Evolutionary conservation across 2,797 vertebrate species (phyloP).

Genomic region (Bradypus variegatus): DNA sequence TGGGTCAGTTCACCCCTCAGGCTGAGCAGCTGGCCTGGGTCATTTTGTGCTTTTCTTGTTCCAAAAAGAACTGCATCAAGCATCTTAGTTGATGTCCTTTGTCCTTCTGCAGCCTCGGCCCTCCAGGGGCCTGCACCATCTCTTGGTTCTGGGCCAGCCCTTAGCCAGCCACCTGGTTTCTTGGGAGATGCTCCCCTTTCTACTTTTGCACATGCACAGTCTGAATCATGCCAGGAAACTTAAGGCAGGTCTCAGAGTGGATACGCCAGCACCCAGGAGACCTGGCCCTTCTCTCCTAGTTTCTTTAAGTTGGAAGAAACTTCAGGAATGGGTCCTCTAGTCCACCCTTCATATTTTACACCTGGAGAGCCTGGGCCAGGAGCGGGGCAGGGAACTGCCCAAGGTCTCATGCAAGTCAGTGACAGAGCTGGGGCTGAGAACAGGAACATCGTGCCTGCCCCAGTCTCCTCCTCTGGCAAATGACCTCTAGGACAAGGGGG

Average conservation of each 20-base stretch:
- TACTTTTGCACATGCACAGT: neutral
- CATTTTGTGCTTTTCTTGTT: neutral
- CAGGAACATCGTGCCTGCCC: fast-evolving
- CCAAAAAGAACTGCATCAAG: neutral
- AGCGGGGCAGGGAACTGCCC: neutral
- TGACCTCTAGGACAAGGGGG: neutral
- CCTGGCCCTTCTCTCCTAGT: neutral
- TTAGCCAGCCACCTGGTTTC: neutral
- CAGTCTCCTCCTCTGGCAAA: fast-evolving
- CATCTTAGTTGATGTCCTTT: neutral
- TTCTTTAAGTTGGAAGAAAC: neutral
- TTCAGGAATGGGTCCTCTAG: neutral
- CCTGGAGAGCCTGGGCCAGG: neutral
- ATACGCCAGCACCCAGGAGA: neutral
- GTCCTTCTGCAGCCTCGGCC: neutral
- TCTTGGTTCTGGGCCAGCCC: neutral
- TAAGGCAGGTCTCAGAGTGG: neutral
- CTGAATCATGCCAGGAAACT: neutral
- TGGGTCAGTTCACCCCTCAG: fast-evolving
- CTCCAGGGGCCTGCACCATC: fast-evolving
- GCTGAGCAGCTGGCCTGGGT: neutral
- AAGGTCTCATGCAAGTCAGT: neutral
- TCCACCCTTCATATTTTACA: neutral
- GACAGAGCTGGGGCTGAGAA: neutral
- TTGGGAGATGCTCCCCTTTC: neutral